Conservation (phyloP, 2,797 vertebrate species). For the Cryptoprocta ferox region DNA sequence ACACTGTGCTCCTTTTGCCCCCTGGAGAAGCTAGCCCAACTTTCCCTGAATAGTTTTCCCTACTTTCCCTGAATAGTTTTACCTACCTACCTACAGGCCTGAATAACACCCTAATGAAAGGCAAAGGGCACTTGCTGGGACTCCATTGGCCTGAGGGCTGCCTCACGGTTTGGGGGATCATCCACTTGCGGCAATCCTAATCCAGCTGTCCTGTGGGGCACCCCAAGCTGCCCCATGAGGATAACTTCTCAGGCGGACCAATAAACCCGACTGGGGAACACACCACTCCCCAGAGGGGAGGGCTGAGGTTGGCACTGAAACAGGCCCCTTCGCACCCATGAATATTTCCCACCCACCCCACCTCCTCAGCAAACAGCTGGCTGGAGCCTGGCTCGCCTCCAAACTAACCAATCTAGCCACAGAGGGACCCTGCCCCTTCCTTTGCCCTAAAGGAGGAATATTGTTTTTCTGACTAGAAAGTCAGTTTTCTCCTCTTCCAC, state of each 20-base stretch:
- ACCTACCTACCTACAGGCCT: not conserved
- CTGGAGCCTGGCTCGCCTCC: not conserved
- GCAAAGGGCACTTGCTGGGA: not conserved
- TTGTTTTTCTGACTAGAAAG: conserved; percentile 25
- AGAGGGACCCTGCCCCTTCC: not conserved
- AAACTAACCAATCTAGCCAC: not conserved
- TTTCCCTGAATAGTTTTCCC: not conserved
- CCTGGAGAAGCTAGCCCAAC: not conserved
- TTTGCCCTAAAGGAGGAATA: not conserved
- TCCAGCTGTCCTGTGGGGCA: not conserved
- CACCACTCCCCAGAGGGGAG: not conserved
- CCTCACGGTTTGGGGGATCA: not conserved
- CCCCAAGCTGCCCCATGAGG: not conserved
- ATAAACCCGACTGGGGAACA: not conserved
- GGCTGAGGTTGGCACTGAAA: not conserved
- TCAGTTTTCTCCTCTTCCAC: conserved; percentile 28
- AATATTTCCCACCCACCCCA: not conserved
- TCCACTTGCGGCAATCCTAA: not conserved
- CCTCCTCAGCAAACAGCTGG: not conserved
- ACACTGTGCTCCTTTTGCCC: not conserved
- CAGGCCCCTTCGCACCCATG: not conserved
- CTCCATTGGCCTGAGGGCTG: not conserved
- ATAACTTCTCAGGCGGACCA: not conserved
- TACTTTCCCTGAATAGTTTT: too few relatives aligned
- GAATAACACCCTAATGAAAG: not conserved